phyloP scores from a whole-genome alignment of 2,113 vertebrate species.

The Phyllopteryx taeniolatus region DNA sequence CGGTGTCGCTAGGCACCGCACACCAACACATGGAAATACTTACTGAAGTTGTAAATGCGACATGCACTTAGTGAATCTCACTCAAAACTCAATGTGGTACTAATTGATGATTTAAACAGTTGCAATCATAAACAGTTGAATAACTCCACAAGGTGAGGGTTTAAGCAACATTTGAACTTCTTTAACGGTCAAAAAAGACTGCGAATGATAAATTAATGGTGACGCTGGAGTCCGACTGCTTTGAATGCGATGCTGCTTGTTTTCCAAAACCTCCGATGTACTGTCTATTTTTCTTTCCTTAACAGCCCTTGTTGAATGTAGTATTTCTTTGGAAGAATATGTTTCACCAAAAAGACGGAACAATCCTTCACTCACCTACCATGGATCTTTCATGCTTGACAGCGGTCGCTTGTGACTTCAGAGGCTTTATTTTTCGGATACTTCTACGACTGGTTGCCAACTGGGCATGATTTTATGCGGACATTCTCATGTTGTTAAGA shows the following conservation, averaged over 20 bases:
- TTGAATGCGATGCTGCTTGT: neutral
- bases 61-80: neutral
- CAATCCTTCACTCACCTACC: neutral
- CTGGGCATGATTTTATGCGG: constrained; percentile 25
- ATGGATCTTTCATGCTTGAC: no score
- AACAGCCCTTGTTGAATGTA: neutral
- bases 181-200: neutral
- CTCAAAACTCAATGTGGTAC: neutral
- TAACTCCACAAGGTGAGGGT: neutral
- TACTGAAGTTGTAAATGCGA: constrained; percentile 8
- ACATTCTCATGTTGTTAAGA: constrained; percentile 11
- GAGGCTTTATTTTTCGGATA: no score
- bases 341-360: neutral
- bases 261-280: neutral
- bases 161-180: no score
- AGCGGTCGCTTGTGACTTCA: neutral
- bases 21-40: constrained; percentile 12
- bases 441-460: constrained; percentile 8
- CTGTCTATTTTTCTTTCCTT: no score
- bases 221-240: neutral
- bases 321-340: neutral
- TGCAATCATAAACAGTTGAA: neutral
- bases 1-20: constrained; percentile 4
- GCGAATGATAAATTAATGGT: neutral
- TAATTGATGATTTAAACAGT: no score